phyloP scores from a whole-genome alignment of 1,140 invertebrate species.

The Oreohelix idahoensis region DNA sequence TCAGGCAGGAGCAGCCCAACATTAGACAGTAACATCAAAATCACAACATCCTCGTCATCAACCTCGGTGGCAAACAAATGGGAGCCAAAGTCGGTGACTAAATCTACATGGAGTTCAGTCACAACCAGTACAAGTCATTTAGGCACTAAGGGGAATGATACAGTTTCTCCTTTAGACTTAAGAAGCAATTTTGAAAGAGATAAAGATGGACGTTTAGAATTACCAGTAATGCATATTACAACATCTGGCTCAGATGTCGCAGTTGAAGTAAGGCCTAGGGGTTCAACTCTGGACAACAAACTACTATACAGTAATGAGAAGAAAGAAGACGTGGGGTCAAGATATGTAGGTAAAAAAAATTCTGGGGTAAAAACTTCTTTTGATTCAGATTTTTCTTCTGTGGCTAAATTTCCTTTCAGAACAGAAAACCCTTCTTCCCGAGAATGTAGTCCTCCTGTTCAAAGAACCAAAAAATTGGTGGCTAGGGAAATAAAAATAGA shows the following conservation, averaged over 20 bases:
- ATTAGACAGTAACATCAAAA: neutral
- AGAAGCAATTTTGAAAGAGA: conserved; percentile 24
- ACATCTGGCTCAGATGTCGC: conserved; percentile 15
- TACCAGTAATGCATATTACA: conserved; percentile 36
- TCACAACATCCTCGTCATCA: neutral
- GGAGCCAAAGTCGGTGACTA: conserved; percentile 16
- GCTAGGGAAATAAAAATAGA: conserved; percentile 40
- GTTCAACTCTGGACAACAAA: neutral
- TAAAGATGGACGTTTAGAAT: conserved; percentile 29
- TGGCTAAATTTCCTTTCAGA: neutral
- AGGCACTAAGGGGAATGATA: neutral
- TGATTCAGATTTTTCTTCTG: neutral
- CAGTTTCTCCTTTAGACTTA: neutral
- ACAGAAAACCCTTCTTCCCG: neutral
- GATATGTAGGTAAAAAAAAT: neutral
- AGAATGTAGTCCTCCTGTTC: conserved; percentile 29
- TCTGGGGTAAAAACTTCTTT: neutral
- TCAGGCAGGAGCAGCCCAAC: conserved; percentile 27
- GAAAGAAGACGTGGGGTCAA: neutral
- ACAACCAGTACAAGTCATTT: neutral
- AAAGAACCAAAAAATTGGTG: conserved; percentile 22
- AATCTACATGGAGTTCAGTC: neutral
- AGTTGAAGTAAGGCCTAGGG: neutral
- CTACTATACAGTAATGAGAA: neutral
- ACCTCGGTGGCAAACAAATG: neutral